phyloP scores from a whole-genome alignment of 2,888 invertebrate species.

The Glyphotaelius pellucidus region DNA sequence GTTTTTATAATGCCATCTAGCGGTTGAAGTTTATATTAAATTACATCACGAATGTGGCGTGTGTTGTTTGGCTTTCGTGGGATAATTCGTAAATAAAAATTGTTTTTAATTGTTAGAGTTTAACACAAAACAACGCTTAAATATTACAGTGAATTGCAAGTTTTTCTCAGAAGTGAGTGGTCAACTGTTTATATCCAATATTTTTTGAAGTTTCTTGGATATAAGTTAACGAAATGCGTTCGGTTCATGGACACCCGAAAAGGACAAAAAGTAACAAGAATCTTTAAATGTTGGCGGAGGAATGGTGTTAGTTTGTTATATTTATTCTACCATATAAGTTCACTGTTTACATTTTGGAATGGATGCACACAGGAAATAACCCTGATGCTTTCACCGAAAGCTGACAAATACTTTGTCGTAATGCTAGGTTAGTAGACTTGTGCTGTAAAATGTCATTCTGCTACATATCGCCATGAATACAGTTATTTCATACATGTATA shows the following conservation, averaged over 20 bases:
- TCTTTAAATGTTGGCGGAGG: constrained; percentile 75
- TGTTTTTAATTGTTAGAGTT: constrained; percentile 68
- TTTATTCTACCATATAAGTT: constrained; percentile 39
- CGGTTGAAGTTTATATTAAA: constrained; percentile 61
- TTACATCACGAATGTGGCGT: constrained; percentile 79
- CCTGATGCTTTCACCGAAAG: constrained; percentile 41
- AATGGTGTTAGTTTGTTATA: constrained; percentile 75
- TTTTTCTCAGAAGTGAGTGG: constrained; percentile 41
- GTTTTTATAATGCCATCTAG: constrained; percentile 59
- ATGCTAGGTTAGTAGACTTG: constrained; percentile 62
- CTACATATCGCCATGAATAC: constrained; percentile 44
- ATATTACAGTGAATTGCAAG: constrained; percentile 41
- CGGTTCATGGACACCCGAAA: constrained; percentile 75
- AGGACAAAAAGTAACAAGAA: constrained; percentile 76
- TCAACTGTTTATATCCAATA: constrained; percentile 43
- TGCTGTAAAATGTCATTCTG: constrained; percentile 57
- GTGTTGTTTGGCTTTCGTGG: constrained; percentile 74
- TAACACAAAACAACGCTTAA: constrained; percentile 49
- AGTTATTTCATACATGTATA: constrained; percentile 21
- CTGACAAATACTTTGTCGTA: constrained; percentile 56
- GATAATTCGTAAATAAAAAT: constrained; percentile 77
- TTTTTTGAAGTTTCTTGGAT: constrained; percentile 49
- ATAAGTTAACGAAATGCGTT: constrained; percentile 70
- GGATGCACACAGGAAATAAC: constrained; percentile 3
- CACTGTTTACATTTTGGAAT: constrained; percentile 40